Conservation (phyloP, 2,888 invertebrate species). For the Pyrrhosoma nymphula region DNA sequence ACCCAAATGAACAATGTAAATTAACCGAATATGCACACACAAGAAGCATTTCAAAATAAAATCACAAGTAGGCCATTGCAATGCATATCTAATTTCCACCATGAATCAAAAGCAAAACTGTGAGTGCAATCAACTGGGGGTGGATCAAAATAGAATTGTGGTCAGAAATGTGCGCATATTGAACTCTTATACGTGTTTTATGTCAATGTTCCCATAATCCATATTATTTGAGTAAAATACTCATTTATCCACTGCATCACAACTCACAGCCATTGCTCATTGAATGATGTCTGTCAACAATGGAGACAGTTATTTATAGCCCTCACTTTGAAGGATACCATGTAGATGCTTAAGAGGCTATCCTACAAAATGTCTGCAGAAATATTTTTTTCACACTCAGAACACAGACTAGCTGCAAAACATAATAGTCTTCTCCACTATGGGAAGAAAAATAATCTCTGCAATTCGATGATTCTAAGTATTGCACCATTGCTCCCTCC, state of each 20-base stretch:
- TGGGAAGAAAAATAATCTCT: constrained; percentile 44
- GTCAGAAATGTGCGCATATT: constrained; percentile 52
- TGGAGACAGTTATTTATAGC: constrained; percentile 6
- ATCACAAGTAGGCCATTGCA: neutral
- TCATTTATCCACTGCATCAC: constrained; percentile 29
- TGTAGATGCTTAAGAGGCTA: neutral
- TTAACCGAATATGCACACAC: constrained; percentile 17
- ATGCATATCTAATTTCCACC: neutral
- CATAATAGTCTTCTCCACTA: neutral
- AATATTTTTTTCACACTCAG: neutral
- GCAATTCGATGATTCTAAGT: constrained; percentile 26
- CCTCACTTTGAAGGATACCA: constrained; percentile 41
- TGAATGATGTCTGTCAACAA: constrained; percentile 37
- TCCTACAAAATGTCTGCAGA: neutral
- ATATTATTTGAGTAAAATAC: constrained; percentile 23
- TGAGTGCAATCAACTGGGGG: neutral
- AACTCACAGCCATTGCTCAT: constrained; percentile 65
- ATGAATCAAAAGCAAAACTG: constrained; percentile 24
- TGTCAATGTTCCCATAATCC: constrained; percentile 21
- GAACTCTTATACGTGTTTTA: neutral
- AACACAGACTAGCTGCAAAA: constrained; percentile 47
- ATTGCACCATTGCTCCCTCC: constrained; percentile 40
- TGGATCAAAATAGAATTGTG: neutral
- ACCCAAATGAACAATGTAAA: neutral
- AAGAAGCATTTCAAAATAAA: constrained; percentile 32